These are phyloP conservation scores for Microchirus variegatus DNA, from an alignment of 2,797 vertebrate genomes.

Conservation along the genomic window DNA sequence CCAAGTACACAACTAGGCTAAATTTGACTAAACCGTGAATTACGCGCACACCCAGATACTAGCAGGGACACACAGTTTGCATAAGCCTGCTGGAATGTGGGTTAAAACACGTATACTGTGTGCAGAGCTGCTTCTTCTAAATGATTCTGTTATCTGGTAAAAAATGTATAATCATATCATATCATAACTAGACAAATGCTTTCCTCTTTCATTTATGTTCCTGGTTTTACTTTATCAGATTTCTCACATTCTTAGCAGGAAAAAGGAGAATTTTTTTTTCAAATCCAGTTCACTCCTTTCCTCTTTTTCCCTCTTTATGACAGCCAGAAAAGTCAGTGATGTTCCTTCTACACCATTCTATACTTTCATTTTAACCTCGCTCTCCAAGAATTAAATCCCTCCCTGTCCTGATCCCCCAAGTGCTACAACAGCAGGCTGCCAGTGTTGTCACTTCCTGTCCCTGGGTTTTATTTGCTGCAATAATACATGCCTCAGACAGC, in stretches of 20 bases:
- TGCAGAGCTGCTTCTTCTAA: conserved; percentile 9
- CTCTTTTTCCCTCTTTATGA: neutral
- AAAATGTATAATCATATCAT: neutral
- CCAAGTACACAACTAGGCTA: conserved; percentile 20
- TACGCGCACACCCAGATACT: conserved; percentile 3
- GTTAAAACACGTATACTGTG: conserved; percentile 44
- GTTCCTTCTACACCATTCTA: neutral
- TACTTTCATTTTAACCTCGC: neutral
- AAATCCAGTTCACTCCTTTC: neutral
- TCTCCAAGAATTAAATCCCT: conserved; percentile 14
- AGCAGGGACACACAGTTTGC: conserved; percentile 36
- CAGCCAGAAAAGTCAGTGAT: neutral
- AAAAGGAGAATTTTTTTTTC: neutral
- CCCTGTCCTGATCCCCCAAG: conserved; percentile 17
- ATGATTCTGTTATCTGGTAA: neutral
- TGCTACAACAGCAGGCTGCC: conserved; percentile 57
- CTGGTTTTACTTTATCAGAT: neutral
- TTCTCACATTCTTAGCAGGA: neutral
- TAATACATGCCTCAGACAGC: conserved; percentile 58
- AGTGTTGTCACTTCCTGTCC: conserved; percentile 65
- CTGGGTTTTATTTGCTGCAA: conserved; percentile 45
- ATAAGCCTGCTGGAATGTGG: conserved; percentile 58
- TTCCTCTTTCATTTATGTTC: neutral
- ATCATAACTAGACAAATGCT: neutral
- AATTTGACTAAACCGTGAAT: conserved; percentile 34